Evolutionary conservation across 2,797 vertebrate genomes (phyloP), one percentile per base, ranked within the genome.

Genomic region (Enteromius afrohamiltoni): DNA sequence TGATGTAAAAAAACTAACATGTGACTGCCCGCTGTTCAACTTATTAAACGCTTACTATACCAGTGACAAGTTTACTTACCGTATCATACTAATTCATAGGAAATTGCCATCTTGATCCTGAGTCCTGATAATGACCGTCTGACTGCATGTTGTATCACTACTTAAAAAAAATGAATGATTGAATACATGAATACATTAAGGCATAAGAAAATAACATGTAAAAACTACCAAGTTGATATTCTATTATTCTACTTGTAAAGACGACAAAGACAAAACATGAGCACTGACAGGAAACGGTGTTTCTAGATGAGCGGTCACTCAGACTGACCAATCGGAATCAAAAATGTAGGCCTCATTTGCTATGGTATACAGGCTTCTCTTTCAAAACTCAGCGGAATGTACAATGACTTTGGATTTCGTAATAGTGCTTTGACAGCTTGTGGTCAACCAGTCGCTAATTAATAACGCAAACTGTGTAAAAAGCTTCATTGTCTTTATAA

Each of bases 401-500:
- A 23, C 69, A 53, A 40, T 76, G 71, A 68, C 34, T 65, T 14
- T 77, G 81, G 47, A 83, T 42, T 77, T 37, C 8, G 1, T 65
- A 11, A 70, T 21, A 55, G 19, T 77, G 70, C 45, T 60, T 58
- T 51, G 34, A 64, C n/a, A 67, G 60, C 71, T 83, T 83, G 73
- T 83, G 19, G 42, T 74, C 47, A 40, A 79, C 34, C 29, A 9
- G 64, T 68, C 5, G n/a, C 45, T 71, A 31, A 45, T 71, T 23
- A 74, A 68, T 77, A 58, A 69, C 11, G 58, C 82, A 84, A 83
- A 45, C 34, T 79, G 53, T 83, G 42, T 85, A 70, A 76, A 67
- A 51, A 79, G 31, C 69, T 83, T 73, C 49, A 74, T 67, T 88
- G 79, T 88, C 67, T 23, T 83, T 79, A 80, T 77, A 21, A 75